Conservation (phyloP, 2,113 vertebrate species). For the Poicephalus meyeri region DNA sequence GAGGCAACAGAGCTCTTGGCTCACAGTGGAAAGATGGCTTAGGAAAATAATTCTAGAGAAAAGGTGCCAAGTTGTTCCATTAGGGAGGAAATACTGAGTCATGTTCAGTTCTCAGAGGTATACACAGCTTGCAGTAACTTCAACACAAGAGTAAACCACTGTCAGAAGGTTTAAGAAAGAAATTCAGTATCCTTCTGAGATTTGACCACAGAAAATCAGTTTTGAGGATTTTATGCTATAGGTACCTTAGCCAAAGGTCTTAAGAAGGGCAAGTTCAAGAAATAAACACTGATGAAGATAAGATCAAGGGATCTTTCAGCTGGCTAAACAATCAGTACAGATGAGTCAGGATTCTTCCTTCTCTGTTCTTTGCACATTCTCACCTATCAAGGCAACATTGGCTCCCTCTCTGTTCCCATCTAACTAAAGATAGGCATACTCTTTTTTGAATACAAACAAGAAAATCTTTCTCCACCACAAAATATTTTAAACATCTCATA, state of each 20-base stretch:
- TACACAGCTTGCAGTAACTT: not conserved
- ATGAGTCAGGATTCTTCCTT: not conserved
- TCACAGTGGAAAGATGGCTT: not conserved
- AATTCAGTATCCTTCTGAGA: not conserved
- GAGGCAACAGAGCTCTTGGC: not conserved
- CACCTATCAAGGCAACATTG: not conserved
- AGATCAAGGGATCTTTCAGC: not conserved
- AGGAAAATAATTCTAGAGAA: not conserved
- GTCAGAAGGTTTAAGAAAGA: not conserved
- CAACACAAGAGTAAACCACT: not conserved
- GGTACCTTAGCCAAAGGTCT: not conserved
- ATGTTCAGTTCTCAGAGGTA: not conserved
- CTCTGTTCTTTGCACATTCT: not conserved
- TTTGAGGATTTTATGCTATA: not conserved
- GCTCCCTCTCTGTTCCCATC: not conserved
- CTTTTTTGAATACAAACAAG: not conserved
- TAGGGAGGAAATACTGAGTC: not conserved
- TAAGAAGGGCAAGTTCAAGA: not conserved
- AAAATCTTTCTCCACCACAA: not conserved
- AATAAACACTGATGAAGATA: not conserved
- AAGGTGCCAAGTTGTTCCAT: not conserved
- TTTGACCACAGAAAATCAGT: not conserved
- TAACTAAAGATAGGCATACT: not conserved
- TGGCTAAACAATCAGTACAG: not conserved
- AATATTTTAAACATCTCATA: conserved; percentile 36